These are phyloP conservation scores for Thripadectes ignobilis DNA, from an alignment of 2,797 vertebrate species.

Conservation along the genomic window DNA sequence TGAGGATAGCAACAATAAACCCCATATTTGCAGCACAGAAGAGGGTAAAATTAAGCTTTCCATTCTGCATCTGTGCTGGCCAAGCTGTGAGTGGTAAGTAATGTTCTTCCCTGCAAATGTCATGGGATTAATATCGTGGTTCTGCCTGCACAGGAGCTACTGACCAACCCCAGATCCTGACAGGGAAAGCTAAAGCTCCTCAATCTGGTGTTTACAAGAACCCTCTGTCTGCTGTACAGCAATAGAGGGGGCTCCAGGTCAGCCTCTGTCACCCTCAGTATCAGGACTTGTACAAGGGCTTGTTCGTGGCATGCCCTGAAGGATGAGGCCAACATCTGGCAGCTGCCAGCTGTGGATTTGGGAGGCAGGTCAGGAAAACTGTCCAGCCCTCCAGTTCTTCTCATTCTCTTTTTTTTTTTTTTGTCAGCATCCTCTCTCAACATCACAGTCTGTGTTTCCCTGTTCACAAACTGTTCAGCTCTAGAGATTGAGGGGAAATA, in stretches of 20 bases:
- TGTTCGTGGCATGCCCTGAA: too few species aligned
- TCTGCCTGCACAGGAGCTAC: not conserved
- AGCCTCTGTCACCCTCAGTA: not conserved
- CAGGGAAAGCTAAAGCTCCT: not conserved
- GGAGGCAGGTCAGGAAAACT: too few species aligned
- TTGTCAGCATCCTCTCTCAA: too few species aligned
- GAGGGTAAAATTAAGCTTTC: not conserved
- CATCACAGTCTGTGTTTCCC: too few species aligned
- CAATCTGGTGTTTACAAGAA: not conserved
- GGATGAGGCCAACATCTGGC: too few species aligned
- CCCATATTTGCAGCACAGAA: not conserved
- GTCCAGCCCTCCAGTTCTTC: too few species aligned
- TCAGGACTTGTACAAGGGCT: not conserved
- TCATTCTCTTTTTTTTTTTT: too few species aligned
- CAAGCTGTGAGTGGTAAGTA: not conserved
- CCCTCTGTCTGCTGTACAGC: not conserved
- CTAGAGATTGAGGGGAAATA: too few species aligned
- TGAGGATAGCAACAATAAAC: not conserved
- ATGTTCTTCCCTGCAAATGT: not conserved
- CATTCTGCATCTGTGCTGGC: not conserved
- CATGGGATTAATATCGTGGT: fast-evolving
- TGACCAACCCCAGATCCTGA: not conserved
- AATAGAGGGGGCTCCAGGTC: not conserved
- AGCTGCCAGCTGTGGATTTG: too few species aligned
- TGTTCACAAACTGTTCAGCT: too few species aligned